A percentile compares a stretch with the other conserved stretches of the same genome.
phyloP scores from a whole-genome alignment of 2,113 vertebrate species.

The Daboia siamensis region DNA sequence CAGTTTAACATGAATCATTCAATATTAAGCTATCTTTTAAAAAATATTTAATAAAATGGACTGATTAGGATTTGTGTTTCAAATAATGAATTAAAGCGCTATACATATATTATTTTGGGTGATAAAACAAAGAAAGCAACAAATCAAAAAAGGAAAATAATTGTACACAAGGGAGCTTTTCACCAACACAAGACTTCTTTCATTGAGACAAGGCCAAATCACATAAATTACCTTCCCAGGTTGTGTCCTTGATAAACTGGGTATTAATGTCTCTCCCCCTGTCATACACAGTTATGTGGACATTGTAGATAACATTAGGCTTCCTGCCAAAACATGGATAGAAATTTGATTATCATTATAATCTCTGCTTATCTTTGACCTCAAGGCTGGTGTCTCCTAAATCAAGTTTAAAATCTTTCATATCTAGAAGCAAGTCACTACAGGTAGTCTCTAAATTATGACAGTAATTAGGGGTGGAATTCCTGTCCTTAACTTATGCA shows the following conservation, averaged over 20 bases:
- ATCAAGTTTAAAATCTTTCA: background rate
- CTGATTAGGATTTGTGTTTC: background rate
- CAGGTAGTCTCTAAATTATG: background rate
- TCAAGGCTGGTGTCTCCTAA: background rate
- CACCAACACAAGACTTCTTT: background rate
- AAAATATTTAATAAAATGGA: background rate
- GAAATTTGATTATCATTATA: background rate
- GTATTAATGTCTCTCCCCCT: background rate
- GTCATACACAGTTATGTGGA: constrained; percentile 4
- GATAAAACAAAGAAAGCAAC: background rate
- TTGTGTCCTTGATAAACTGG: too few relatives aligned
- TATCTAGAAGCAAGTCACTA: background rate
- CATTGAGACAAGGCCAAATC: background rate
- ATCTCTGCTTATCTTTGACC: background rate
- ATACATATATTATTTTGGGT: background rate
- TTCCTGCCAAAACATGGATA: background rate
- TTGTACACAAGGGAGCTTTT: background rate
- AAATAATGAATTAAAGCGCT: background rate
- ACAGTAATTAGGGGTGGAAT: background rate
- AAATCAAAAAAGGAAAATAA: background rate
- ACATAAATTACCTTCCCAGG: constrained; percentile 12
- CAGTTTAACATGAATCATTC: background rate
- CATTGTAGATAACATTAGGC: background rate
- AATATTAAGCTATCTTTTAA: background rate
- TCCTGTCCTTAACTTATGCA: background rate